Conservation (phyloP, 1,140 invertebrate species). For the Drosophila mayri region DNA sequence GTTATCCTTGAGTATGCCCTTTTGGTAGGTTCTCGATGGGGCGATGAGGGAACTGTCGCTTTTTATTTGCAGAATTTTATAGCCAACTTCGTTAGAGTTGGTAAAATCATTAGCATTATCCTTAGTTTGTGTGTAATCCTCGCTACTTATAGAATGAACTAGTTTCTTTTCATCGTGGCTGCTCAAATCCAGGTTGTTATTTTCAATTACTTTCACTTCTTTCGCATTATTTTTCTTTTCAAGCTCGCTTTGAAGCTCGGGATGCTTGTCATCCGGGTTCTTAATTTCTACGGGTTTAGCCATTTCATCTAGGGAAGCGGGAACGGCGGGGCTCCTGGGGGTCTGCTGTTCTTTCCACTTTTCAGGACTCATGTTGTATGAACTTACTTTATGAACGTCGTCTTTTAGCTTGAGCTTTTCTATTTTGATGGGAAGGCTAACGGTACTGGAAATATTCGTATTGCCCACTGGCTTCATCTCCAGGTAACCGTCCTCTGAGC, state of each 20-base stretch:
- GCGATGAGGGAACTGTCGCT: constrained; percentile 78
- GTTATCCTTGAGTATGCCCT: constrained; percentile 77
- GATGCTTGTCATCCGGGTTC: constrained; percentile 8
- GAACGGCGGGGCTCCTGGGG: neutral
- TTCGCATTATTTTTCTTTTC: constrained; percentile 16
- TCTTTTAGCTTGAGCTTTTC: constrained; percentile 45
- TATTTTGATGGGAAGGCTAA: constrained; percentile 42
- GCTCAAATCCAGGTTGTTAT: constrained; percentile 44
- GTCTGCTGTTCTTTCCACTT: constrained; percentile 12
- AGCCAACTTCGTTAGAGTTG: constrained; percentile 52
- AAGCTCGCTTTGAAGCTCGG: constrained; percentile 10
- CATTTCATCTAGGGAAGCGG: constrained; percentile 16
- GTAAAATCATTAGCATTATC: constrained; percentile 46
- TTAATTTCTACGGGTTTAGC: constrained; percentile 4
- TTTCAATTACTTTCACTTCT: constrained; percentile 20
- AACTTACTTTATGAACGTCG: constrained; percentile 27
- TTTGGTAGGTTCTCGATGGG: constrained; percentile 64
- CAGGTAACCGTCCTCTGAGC: constrained; percentile 76
- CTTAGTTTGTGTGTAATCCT: constrained; percentile 61
- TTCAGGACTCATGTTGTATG: constrained; percentile 18
- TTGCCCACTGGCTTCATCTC: constrained; percentile 85
- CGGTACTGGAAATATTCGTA: constrained; percentile 12
- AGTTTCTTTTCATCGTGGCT: constrained; percentile 51
- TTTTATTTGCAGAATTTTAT: constrained; percentile 78
- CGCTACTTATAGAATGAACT: constrained; percentile 72